Evolutionary conservation across 1,140 invertebrate species (phyloP).

Genomic region (Macrosteles quadrilineatus): DNA sequence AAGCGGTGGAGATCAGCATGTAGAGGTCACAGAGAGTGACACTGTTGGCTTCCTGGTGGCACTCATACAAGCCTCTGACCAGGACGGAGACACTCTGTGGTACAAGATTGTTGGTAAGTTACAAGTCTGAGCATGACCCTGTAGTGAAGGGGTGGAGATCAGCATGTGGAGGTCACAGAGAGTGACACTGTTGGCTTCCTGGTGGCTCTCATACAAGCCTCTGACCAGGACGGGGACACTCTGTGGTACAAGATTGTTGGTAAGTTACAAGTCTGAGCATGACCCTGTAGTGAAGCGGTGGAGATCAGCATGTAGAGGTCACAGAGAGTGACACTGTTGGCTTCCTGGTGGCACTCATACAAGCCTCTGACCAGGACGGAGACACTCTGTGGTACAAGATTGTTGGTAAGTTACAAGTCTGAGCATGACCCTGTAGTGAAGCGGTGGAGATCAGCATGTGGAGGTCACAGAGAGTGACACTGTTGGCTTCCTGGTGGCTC

Average conservation of each 20-base stretch:
- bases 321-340: constrained; percentile 86
- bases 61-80: constrained; percentile 78
- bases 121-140: constrained; percentile 63
- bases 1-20: constrained; percentile 61
- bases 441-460: constrained; percentile 61
- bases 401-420: constrained; percentile 71
- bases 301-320: constrained; percentile 66
- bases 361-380: constrained; percentile 79
- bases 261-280: constrained; percentile 65
- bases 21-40: constrained; percentile 84
- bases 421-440: constrained; percentile 65
- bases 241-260: constrained; percentile 90
- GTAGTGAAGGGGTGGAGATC: constrained; percentile 61
- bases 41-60: constrained; percentile 78
- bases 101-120: constrained; percentile 85
- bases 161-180: constrained; percentile 77
- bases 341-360: constrained; percentile 76
- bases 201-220: constrained; percentile 76
- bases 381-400: constrained; percentile 90
- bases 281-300: constrained; percentile 64
- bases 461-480: constrained; percentile 84
- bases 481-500: constrained; percentile 77
- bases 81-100: constrained; percentile 83
- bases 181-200: constrained; percentile 81
- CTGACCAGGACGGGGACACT: constrained; percentile 78